phyloP scores from a whole-genome alignment of 2,797 vertebrate species.

The Salarias fasciatus region DNA sequence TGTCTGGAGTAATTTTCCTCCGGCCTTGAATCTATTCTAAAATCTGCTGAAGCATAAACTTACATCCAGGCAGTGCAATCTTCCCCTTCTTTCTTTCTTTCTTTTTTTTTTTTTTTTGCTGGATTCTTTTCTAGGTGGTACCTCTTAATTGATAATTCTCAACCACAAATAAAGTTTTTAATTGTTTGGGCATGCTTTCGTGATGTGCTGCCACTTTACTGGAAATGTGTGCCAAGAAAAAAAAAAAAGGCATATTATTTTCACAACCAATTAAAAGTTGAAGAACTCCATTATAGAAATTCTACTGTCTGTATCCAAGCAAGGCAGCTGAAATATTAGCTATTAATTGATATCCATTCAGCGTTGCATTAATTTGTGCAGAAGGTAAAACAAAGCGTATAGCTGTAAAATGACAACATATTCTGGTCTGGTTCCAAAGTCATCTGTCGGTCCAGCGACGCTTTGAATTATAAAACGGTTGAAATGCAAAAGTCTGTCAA shows the following conservation, averaged over 20 bases:
- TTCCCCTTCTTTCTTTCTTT: not conserved
- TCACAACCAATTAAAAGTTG: conserved; percentile 85
- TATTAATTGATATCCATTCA: conserved; percentile 84
- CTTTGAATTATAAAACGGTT: conserved; percentile 29
- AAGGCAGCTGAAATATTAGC: conserved; percentile 78
- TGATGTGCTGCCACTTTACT: conserved; percentile 47
- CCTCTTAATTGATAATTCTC: conserved; percentile 46
- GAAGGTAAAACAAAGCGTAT: conserved; percentile 68
- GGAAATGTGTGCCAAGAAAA: conserved; percentile 50
- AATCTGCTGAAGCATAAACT: not conserved
- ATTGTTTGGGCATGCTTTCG: conserved; percentile 54
- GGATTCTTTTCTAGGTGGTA: conserved; percentile 12
- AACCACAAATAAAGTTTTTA: conserved; percentile 52
- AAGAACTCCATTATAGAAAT: conserved; percentile 79
- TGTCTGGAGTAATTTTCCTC: not conserved
- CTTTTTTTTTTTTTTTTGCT: not conserved
- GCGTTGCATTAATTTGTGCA: conserved; percentile 69
- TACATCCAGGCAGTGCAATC: not conserved
- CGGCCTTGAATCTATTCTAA: not conserved
- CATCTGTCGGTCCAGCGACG: conserved; percentile 38
- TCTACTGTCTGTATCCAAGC: conserved; percentile 82
- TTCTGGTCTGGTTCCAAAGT: conserved; percentile 69
- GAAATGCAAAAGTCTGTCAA: conserved; percentile 2
- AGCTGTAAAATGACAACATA: conserved; percentile 58
- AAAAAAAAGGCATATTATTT: conserved; percentile 57